Base-by-base conservation (phyloP, 2,888 invertebrate species). In the Drosophila rubida region DNA sequence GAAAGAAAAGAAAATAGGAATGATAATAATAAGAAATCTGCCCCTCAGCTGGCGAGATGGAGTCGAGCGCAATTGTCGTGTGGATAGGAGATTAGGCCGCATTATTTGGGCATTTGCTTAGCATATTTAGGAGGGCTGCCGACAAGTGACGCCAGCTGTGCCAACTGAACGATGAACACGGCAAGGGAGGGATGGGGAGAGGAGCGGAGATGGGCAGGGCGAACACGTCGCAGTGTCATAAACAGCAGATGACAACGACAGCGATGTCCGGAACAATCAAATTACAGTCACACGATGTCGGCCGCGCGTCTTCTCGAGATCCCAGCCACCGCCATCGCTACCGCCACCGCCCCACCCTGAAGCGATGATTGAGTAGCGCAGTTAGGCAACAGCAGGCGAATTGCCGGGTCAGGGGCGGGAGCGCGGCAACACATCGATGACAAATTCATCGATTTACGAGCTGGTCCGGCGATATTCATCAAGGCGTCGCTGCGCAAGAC, bases 91-190 rank as follows among this genome's bases (percentile, higher is more conserved):
- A 69, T 74, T 74, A 61, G 58, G 37, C 37, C 45, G 60, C 66
- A 61, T 76, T 73, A 76, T 55, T 69, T 66, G 23, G 55, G 62
- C 58, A 75, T 71, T 77, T 78, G 55, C 65, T 65, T 32, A 48
- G 45, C 53, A 75, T 72, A 71, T 78, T 63, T 48, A 16, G 23
- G 27, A 13, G 9, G 9, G 14, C 6, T 14, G n/a, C 6, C 30
- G 25, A 32, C 51, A 57, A 55, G 39, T 61, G 19, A 39, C 35
- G 65, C 35, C 61, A 37, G 35, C 35, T 37, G 35, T 37, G 35
- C 35, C 35, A 14, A 5, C 13, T 37, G 13, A 37, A 14, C 13
- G 35, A 37, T 7, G 1, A 7, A 37, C 51, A 55, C 59, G 25
- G 50, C n/a, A n/a, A 0, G 30, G 30, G 3, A 14, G n/a, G n/a